Base-by-base conservation (phyloP, 2,888 invertebrate species). In the Tetragnatha montana region DNA sequence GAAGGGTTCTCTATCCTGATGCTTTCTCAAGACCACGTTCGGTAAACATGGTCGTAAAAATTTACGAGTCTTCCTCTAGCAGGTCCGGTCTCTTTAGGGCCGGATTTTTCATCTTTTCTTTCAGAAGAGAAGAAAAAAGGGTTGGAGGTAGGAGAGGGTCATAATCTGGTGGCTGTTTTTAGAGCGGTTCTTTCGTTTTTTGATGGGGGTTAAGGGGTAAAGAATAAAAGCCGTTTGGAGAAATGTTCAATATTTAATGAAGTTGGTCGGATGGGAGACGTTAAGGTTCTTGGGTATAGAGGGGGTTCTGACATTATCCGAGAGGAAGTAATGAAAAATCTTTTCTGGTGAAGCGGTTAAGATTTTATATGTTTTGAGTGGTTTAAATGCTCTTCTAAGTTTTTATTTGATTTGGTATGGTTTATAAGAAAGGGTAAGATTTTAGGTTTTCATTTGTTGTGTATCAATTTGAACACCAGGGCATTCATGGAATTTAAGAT, bases 11-110 rank as follows among this genome's bases (percentile, higher is more conserved):
- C 79, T 79, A 68, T 78, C 14, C 35, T 10, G n/a, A n/a, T 22
- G 35, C 47, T 22, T 14, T 81, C 70, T 10, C n/a, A n/a, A 81
- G 73, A 73, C 73, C 73, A 73, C 73, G 73, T 35, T 73, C 73
- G 35, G 50, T 80, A 80, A 86, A 81, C 87, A 75, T 71, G 74
- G 21, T 73, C 87, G 80, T 87, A 87, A 87, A 87, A 87, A 87
- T 87, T 87, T 87, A 87, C 87, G 87, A 81, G 68, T 70, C 35
- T 35, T 35, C 75, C 74, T 75, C 12, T 35, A 49, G 71, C 49
- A 17, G 60, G 68, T 73, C 74, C 49, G 47, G 60, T 51, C 50
- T 35, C 12, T 49, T 82, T 73, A 73, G 51, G 51, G 17, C 21
- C 60, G 51, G 68, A 75, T 69, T 81, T 75, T 86, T 86, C 75